Conservation (phyloP, 2,888 invertebrate genomes). For the Leucozona laternaria region DNA sequence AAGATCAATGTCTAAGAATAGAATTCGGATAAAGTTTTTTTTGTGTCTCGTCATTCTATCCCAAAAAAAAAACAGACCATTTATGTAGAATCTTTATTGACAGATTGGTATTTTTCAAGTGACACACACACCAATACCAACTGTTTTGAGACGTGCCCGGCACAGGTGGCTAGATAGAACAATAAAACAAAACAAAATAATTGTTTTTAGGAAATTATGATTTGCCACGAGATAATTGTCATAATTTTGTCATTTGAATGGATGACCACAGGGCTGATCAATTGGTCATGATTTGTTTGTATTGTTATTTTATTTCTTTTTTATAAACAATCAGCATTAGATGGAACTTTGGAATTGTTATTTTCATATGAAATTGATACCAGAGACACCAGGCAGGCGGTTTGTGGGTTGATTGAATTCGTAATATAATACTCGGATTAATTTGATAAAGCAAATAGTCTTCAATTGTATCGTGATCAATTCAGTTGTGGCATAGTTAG, state of each 20-base stretch:
- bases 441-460: constrained; percentile 59
- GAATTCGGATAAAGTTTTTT: constrained; percentile 10
- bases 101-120: constrained; percentile 32
- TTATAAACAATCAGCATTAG: constrained; percentile 4
- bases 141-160: constrained; percentile 30
- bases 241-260: constrained; percentile 73
- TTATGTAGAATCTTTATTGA: constrained; percentile 55
- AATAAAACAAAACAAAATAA: constrained; percentile 34
- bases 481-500: constrained; percentile 66
- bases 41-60: neutral
- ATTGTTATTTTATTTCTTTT: constrained; percentile 81
- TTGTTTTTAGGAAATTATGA: constrained; percentile 73
- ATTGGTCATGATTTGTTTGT: constrained; percentile 50
- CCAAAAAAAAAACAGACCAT: constrained; percentile 8
- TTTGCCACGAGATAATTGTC: constrained; percentile 72
- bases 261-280: constrained; percentile 66
- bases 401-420: constrained; percentile 46
- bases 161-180: constrained; percentile 24
- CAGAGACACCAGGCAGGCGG: constrained; percentile 6
- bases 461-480: constrained; percentile 63
- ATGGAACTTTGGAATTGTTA: constrained; percentile 54
- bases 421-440: constrained; percentile 63
- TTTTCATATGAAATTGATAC: constrained; percentile 52
- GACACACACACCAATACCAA: constrained; percentile 38
- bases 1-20: constrained; percentile 30